A percentile compares a stretch with the other conserved stretches of the same genome.
phyloP scores from a whole-genome alignment of 1,140 invertebrate species.

The Psilanteris sp. region DNA sequence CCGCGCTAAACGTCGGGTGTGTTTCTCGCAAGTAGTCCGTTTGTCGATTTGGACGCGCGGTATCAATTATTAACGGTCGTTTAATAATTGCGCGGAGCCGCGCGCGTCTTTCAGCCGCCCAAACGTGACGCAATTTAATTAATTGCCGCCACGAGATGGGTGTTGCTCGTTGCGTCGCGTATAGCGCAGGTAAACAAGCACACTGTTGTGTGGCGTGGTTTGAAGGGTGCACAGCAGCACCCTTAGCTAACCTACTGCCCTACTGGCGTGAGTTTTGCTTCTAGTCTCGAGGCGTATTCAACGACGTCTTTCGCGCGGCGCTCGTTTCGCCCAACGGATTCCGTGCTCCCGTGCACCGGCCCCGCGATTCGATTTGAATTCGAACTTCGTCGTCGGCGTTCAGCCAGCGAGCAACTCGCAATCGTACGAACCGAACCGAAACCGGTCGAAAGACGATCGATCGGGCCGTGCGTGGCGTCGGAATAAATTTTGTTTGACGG shows the following conservation, averaged over 20 bases:
- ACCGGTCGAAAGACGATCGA: too few species aligned
- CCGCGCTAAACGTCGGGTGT: too few species aligned
- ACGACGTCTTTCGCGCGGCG: constrained; percentile 36
- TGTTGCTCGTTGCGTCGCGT: constrained; percentile 27
- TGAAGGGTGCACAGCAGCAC: constrained; percentile 69
- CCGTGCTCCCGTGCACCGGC: too few species aligned
- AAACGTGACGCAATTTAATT: constrained; percentile 47
- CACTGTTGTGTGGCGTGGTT: constrained; percentile 53
- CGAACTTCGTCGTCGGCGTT: too few species aligned
- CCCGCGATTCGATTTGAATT: too few species aligned
- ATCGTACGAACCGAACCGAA: too few species aligned
- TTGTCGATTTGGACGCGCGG: constrained; percentile 16
- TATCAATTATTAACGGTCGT: constrained; percentile 2
- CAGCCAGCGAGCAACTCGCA: too few species aligned
- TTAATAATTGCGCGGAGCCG: constrained; percentile 9
- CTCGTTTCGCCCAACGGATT: too few species aligned
- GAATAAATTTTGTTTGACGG: neutral
- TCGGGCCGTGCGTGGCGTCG: too few species aligned
- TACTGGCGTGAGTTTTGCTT: constrained; percentile 71
- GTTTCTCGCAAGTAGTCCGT: too few species aligned
- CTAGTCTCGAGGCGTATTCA: constrained; percentile 62
- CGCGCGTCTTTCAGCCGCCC: neutral
- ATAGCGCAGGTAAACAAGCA: constrained; percentile 56
- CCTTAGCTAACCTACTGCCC: constrained; percentile 79
- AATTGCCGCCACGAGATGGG: constrained; percentile 18